Evolutionary conservation across 2,113 vertebrate species (phyloP), one percentile per base, ranked within the genome.

Genomic region (Mormoops blainvillei): DNA sequence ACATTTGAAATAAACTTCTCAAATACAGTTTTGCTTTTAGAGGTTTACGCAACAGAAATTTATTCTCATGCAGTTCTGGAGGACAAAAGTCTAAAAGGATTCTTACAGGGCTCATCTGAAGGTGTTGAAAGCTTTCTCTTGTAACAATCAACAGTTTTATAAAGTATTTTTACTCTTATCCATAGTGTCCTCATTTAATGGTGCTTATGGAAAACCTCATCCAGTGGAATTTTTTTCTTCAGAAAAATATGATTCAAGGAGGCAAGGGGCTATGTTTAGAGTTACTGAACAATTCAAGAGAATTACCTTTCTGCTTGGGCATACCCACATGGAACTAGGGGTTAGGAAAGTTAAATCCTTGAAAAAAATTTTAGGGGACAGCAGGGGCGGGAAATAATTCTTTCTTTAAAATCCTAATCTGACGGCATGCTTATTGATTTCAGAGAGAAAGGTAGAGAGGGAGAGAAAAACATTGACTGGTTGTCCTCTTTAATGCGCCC

Each of bases 211-310:
- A 90, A 74, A 94, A 89, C 43, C 77, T 94, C 31, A 73, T 4
- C 45, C 45, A 45, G 78, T 15, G 11, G 74, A 36, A 83, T 20
- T 48, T 77, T 41, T 85, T 63, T 33, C 71, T 88, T 58, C 3
- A 94, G 80, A 56, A 45, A 96, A 92, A 94, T 54, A 22, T 61
- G 52, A 87, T 85, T 94, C 77, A 94, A 80, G 90, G 28, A 67
- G 33, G 45, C 74, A 87, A 94, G 38, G 18, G 18, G n/a, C 13
- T 92, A 58, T 76, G n/a, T n/a, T 88, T 87, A 70, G 13, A 70
- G 80, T 81, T 63, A 95, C 0, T 16, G 52, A 5, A 95, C 5
- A 90, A 91, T 54, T 90, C 33, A 86, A 77, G 61, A 77, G 43
- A 67, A 91, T 77, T 63, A 84, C 3, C 19, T 90, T n/a, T 90